Evolutionary conservation across 2,797 vertebrate species (phyloP).

Genomic region (Trachops cirrhosus): DNA sequence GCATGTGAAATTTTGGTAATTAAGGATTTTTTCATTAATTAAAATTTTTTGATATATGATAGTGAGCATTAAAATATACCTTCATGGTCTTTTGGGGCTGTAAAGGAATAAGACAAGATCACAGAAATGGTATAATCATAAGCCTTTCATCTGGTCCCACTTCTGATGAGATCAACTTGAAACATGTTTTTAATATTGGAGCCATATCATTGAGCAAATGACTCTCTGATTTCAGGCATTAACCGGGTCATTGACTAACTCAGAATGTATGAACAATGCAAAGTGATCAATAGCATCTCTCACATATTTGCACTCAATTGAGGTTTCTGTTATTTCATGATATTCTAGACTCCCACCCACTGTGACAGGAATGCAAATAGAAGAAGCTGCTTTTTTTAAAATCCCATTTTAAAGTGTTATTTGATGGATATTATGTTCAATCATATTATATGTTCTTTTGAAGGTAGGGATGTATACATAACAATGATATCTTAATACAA

Average conservation of each 20-base stretch:
- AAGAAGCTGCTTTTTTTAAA: not conserved
- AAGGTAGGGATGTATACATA: not conserved
- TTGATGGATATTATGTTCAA: not conserved
- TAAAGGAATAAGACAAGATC: not conserved
- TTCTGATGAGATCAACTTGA: conserved; percentile 21
- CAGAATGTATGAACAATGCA: not conserved
- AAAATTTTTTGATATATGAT: not conserved
- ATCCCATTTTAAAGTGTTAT: not conserved
- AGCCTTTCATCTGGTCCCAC: not conserved
- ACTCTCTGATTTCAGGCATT: not conserved
- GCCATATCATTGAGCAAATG: not conserved
- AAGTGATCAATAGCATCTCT: not conserved
- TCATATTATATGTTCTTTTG: not conserved
- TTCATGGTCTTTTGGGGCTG: not conserved
- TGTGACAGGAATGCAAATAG: not conserved
- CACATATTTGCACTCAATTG: not conserved
- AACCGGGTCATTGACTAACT: not conserved
- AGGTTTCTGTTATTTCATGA: not conserved
- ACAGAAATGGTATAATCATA: not conserved
- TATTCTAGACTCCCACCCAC: not conserved
- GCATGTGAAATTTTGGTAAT: not conserved
- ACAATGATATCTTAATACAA: not conserved
- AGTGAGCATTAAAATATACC: not conserved
- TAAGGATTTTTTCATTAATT: not conserved
- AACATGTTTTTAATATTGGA: conserved; percentile 9